phyloP scores from a whole-genome alignment of 92 coral and sea anemone species.

The Palythoa grandis region DNA sequence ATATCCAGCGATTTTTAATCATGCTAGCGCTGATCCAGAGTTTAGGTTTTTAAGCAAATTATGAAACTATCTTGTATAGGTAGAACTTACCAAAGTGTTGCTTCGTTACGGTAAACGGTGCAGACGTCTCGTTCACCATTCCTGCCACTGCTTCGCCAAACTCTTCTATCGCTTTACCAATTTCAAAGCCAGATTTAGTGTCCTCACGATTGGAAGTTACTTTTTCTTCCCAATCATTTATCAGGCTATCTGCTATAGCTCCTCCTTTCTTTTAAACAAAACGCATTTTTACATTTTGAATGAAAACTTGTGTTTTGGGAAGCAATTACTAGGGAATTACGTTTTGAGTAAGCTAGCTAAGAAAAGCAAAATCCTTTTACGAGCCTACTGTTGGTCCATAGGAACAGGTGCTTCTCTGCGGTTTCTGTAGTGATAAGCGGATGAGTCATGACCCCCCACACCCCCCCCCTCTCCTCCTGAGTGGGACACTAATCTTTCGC shows the following conservation, averaged over 20 bases:
- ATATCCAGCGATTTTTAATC: neutral
- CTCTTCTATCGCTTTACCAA: slow-evolving; percentile 14
- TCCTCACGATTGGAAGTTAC: neutral
- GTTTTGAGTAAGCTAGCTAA: no score
- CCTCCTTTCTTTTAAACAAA: slow-evolving; percentile 8
- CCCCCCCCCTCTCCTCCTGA: no score
- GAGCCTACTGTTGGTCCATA: no score
- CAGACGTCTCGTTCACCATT: slow-evolving; percentile 12
- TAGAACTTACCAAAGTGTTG: slow-evolving; percentile 8
- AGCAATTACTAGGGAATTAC: no score
- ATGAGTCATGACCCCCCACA: no score
- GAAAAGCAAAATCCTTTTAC: no score
- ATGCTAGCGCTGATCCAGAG: neutral
- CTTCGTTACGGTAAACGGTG: slow-evolving; percentile 3
- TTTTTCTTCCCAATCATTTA: neutral
- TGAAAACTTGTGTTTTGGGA: no score
- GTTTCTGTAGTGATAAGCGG: no score
- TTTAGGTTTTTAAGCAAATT: neutral
- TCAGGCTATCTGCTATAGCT: neutral
- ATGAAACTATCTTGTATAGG: neutral
- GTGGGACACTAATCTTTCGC: no score
- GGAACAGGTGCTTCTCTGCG: no score
- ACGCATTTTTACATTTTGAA: neutral
- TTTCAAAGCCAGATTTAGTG: slow-evolving; percentile 1
- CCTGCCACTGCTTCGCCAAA: slow-evolving; percentile 21